A percentile compares a stretch with the other conserved stretches of the same genome.
Evolutionary conservation across 2,797 vertebrate genomes (phyloP).

Genomic region (Sebastes vulpes): DNA sequence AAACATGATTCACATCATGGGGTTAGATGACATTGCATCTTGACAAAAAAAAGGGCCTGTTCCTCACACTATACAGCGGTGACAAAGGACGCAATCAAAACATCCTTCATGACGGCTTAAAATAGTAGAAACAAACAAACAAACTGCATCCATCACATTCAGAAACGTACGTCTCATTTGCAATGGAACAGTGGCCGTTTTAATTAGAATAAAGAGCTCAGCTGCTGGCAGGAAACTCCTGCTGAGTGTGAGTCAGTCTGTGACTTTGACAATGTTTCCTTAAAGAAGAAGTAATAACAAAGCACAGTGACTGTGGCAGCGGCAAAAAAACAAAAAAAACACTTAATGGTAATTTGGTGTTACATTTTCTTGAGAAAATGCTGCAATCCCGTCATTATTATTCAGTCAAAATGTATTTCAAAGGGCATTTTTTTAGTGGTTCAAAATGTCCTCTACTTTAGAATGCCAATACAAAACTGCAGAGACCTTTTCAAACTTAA

Average conservation of each 20-base stretch:
- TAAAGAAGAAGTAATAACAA: constrained; percentile 18
- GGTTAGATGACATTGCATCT: constrained; percentile 12
- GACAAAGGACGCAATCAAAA: background rate
- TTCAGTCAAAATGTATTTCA: background rate
- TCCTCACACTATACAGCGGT: background rate
- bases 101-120: background rate
- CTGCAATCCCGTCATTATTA: background rate
- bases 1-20: constrained; percentile 24
- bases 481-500: too few relatives aligned
- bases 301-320: background rate
- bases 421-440: background rate
- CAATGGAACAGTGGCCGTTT: constrained; percentile 24
- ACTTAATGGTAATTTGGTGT: background rate
- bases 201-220: constrained; percentile 36
- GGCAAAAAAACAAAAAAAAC: background rate
- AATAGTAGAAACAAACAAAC: background rate
- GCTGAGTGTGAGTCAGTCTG: constrained; percentile 26
- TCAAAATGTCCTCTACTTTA: background rate
- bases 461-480: background rate
- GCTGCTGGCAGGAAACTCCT: constrained; percentile 30
- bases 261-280: constrained; percentile 16
- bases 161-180: constrained; percentile 30
- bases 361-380: background rate
- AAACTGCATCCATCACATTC: background rate
- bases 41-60: background rate